Percentiles rank a stretch among this genome's conserved stretches.
These are phyloP conservation scores for Anoplolepis gracilipes DNA, from an alignment of 1,140 invertebrate species.

Conservation along the genomic window DNA sequence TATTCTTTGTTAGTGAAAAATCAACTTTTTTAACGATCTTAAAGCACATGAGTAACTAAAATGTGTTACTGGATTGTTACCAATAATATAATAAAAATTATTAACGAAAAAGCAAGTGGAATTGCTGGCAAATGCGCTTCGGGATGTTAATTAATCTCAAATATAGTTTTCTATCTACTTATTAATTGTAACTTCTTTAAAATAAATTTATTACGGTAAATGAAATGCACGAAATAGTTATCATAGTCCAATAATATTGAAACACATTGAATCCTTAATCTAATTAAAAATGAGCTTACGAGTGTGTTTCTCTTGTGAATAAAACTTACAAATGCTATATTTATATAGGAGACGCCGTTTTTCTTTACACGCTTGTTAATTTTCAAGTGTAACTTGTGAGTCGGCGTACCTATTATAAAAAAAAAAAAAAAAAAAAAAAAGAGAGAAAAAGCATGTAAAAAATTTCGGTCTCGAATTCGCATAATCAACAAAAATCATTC, in stretches of 20 bases:
- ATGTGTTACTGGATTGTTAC: not conserved
- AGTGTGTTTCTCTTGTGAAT: not conserved
- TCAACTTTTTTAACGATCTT: not conserved
- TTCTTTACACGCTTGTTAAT: not conserved
- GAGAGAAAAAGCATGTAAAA: not conserved
- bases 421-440: not conserved
- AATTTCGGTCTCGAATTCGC: conserved; percentile 23
- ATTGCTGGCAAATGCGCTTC: not conserved
- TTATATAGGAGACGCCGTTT: conserved; percentile 20
- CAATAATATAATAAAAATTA: not conserved
- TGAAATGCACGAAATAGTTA: not conserved
- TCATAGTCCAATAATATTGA: not conserved
- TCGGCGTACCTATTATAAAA: conserved; percentile 13
- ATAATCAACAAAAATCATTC: not conserved
- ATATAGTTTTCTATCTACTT: not conserved
- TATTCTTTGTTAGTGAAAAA: not conserved
- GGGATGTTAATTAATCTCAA: conserved; percentile 4
- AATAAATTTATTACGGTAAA: not conserved
- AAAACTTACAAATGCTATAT: not conserved
- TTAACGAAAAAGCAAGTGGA: not conserved
- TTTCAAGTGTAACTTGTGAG: conserved; percentile 1
- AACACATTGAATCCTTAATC: not conserved
- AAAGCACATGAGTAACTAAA: not conserved
- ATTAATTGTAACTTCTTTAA: conserved; percentile 10
- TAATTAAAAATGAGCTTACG: not conserved